Conservation (phyloP, 2,888 invertebrate genomes). For the Eristalis pertinax region DNA sequence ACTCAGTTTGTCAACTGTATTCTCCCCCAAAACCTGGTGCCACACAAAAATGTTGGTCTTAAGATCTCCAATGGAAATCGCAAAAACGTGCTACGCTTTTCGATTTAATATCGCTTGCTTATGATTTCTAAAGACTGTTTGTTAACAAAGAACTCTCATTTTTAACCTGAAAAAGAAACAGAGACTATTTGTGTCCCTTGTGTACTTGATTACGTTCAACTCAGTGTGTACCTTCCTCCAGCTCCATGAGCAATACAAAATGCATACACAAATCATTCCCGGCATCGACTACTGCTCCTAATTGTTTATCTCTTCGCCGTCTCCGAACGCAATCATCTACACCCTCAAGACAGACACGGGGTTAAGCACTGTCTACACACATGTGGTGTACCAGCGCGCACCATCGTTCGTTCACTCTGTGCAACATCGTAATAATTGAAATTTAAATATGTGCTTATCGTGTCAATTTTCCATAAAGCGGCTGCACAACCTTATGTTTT, state of each 20-base stretch:
- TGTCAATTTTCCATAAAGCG: conserved; percentile 57
- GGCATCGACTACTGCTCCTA: background rate
- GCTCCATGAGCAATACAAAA: background rate
- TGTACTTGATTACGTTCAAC: background rate
- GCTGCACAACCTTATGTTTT: background rate
- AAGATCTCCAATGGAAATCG: no score
- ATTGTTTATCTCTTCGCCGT: background rate
- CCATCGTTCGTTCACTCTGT: conserved; percentile 5
- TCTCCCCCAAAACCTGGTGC: no score
- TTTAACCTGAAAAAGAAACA: no score
- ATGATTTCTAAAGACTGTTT: no score
- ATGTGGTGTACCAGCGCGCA: background rate
- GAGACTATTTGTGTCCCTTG: no score
- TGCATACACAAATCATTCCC: background rate
- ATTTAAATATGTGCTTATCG: conserved; percentile 63
- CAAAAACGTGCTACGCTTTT: no score
- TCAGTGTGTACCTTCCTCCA: background rate
- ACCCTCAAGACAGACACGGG: background rate
- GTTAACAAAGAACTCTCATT: no score
- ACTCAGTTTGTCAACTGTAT: no score
- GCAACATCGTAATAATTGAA: conserved; percentile 36
- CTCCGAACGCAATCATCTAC: background rate
- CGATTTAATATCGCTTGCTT: no score
- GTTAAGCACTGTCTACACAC: background rate
- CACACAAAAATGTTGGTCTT: no score